Base-by-base conservation (phyloP, 2,113 vertebrate genomes). In the Gallinago jamesoni region DNA sequence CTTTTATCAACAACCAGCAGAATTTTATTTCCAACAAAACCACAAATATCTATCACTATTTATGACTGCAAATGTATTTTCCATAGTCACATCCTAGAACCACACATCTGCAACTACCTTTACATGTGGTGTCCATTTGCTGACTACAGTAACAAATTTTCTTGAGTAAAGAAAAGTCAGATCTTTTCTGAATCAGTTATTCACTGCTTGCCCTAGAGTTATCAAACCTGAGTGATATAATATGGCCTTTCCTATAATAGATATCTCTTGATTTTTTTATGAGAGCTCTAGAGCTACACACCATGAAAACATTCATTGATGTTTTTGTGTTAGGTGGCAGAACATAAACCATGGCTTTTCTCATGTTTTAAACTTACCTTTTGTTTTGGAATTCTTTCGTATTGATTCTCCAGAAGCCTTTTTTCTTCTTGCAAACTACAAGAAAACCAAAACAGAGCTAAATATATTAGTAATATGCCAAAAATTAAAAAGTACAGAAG, bases 361-460 rank as follows among this genome's bases (percentile, higher is more conserved):
- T 72, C 15, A 9, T 69, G 62, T 67, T 93, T 95, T 43, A 75
- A 97, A 98, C 98, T 99, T 98, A 99, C 99, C 67, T 95, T 96
- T 95, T 98, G 97, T 96, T 98, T 98, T 21, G 96, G 96, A 85
- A 98, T 98, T 94, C 92, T 98, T 95, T 98, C 96, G 37, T 95
- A 98, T 94, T 99, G 98, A 60, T 97, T 98, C 93, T 98, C 87
- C 94, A 99, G 94, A 94, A 98, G 95, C 19, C 10, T 95, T 98
- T 98, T 99, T 97, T 99, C 99, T 95, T 99, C 99, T 86, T 60
- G 52, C 96, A 99, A 98, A 67, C 98, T 98, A 92, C 9, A 96
- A 50, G 41, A 96, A 88, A 93, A 89, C 66, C 39, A 85, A 90
- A 76, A 33, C 14, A 91, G 43, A 81, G n/a, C 3, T 62, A 75